Evolutionary conservation across 2,888 invertebrate genomes (phyloP).

Genomic region (Desoria tigrina): DNA sequence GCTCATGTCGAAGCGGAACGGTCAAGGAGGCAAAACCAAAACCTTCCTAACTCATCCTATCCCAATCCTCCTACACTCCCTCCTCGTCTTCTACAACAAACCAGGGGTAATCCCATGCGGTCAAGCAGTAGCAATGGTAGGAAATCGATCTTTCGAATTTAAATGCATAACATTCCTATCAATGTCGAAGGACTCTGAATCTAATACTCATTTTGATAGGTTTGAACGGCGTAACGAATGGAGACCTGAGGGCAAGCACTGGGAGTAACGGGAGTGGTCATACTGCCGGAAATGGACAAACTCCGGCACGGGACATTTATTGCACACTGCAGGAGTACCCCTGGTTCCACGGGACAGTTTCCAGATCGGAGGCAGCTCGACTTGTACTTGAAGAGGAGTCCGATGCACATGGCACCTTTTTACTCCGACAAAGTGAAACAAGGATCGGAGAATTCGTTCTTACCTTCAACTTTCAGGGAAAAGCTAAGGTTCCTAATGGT

Average conservation of each 20-base stretch:
- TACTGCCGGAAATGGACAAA: background rate
- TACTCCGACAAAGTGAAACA: conserved; percentile 95
- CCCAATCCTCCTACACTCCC: conserved; percentile 45
- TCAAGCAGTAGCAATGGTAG: conserved; percentile 27
- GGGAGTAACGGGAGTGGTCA: conserved; percentile 33
- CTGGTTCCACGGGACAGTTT: conserved; percentile 97
- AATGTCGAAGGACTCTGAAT: no score
- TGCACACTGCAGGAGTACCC: conserved; percentile 74
- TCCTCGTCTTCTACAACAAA: conserved; percentile 40
- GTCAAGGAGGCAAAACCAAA: conserved; percentile 29
- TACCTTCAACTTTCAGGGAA: conserved; percentile 94
- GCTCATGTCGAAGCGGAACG: conserved; percentile 35
- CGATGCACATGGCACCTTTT: conserved; percentile 87
- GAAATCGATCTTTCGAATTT: background rate
- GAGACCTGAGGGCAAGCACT: conserved; percentile 31
- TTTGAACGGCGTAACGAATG: conserved; percentile 22
- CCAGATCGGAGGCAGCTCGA: conserved; percentile 87
- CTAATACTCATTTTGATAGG: no score
- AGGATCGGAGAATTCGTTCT: conserved; percentile 94
- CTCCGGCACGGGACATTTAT: conserved; percentile 16
- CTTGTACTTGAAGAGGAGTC: conserved; percentile 86
- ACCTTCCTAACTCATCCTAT: conserved; percentile 26
- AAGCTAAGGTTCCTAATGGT: no score
- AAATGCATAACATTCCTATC: background rate
- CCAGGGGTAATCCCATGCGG: conserved; percentile 17